These are phyloP conservation scores for Dione juno DNA, from an alignment of 2,888 invertebrate genomes.

Conservation along the genomic window DNA sequence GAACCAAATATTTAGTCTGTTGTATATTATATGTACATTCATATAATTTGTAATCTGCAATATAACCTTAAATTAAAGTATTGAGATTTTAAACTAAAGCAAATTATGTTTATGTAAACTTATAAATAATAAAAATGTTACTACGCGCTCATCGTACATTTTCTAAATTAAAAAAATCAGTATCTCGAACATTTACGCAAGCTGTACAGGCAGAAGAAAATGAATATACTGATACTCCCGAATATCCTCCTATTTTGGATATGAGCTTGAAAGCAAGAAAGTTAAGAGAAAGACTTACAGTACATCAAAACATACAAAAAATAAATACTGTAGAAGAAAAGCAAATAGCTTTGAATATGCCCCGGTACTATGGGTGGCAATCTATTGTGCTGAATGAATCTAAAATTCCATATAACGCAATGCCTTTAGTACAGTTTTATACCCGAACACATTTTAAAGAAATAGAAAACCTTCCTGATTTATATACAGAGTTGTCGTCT, in stretches of 20 bases:
- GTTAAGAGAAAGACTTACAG: constrained; percentile 70
- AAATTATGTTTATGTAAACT: constrained; percentile 21
- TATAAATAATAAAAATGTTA: constrained; percentile 60
- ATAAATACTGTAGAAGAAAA: constrained; percentile 92
- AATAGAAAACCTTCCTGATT: constrained; percentile 83
- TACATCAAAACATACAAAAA: constrained; percentile 84
- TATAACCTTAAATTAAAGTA: constrained; percentile 12
- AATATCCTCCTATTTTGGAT: constrained; percentile 86
- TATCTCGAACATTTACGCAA: constrained; percentile 60
- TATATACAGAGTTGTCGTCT: constrained; percentile 77
- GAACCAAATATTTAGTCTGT: background rate
- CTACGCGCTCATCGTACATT: constrained; percentile 63
- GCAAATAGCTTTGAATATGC: constrained; percentile 91
- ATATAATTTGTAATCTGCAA: constrained; percentile 2
- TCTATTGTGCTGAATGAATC: constrained; percentile 85
- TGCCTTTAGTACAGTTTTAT: constrained; percentile 88
- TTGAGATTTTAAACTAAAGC: background rate
- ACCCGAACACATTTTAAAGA: constrained; percentile 90
- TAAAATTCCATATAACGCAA: constrained; percentile 85
- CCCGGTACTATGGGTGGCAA: constrained; percentile 90
- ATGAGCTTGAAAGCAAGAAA: constrained; percentile 76
- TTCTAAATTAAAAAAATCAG: constrained; percentile 61
- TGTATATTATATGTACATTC: background rate
- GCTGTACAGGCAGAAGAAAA: constrained; percentile 61
- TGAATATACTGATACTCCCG: constrained; percentile 73